Conservation (phyloP, 2,797 vertebrate genomes). For the Cuniculus paca region DNA sequence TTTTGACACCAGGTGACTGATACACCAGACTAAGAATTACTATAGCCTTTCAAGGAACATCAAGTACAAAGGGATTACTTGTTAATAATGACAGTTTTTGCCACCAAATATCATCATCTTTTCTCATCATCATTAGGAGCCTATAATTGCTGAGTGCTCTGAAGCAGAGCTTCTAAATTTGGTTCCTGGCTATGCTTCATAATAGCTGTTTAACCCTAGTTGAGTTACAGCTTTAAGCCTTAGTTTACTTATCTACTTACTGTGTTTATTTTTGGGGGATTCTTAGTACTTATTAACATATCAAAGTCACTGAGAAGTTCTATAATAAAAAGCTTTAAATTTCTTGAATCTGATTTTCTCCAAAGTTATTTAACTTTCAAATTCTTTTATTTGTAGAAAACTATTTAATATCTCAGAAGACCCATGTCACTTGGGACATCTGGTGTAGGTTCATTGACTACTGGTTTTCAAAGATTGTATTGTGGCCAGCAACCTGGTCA, state of each 20-base stretch:
- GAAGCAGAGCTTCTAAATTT: not conserved
- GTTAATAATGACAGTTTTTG: not conserved
- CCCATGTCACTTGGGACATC: not conserved
- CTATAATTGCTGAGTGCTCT: not conserved
- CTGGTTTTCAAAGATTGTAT: slow-evolving; percentile 58
- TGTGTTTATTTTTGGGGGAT: not conserved
- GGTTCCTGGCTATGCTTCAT: slow-evolving; percentile 25
- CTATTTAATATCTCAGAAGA: not conserved
- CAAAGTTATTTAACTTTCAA: not conserved
- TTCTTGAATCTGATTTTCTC: slow-evolving; percentile 3
- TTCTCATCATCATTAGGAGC: not conserved
- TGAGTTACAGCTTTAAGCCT: not conserved
- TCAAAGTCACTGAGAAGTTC: not conserved
- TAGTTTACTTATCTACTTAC: slow-evolving; percentile 38
- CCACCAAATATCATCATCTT: not conserved
- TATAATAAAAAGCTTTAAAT: not conserved
- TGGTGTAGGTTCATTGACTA: slow-evolving; percentile 27
- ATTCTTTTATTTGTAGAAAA: slow-evolving; percentile 39
- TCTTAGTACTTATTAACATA: not conserved
- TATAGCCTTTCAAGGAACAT: not conserved
- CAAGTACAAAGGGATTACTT: not conserved
- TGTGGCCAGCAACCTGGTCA: slow-evolving; percentile 51
- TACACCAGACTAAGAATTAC: not conserved
- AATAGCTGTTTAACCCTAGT: not conserved
- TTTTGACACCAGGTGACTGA: slow-evolving; percentile 10